Evolutionary conservation across 2,888 invertebrate species (phyloP), one percentile per base, ranked within the genome.

Genomic region (Panopea generosa): DNA sequence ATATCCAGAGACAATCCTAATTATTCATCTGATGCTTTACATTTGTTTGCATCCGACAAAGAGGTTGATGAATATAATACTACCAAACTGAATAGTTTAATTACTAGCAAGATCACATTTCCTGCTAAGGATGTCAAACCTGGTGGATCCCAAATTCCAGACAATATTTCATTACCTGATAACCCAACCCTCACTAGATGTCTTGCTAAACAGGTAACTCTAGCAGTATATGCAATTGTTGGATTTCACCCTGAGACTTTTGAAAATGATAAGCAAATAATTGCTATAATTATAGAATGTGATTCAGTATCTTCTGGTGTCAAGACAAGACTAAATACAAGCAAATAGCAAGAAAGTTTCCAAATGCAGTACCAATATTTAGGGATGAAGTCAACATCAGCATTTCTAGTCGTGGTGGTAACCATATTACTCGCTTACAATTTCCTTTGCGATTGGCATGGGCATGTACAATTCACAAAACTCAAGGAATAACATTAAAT

Each of bases 151-250:
- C 50, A 4, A 50, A 50, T 50, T 50, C 52, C 52, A 33, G 52
- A 62, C 45, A 62, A 9, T 52, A 29, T 62, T 14, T 50, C 52
- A 20, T 62, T 62, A 62, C 52, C 62, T 22, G 62, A 62, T 62
- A 62, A 50, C n/a, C 61, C 61, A 26, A 27, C 61, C 26, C 29
- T 61, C 6, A 61, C 61, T 14, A 29, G 61, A 49, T 47, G 49
- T 27, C 61, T 61, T 27, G 47, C 29, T 27, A 61, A 61, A 61
- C 24, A 61, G 22, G 27, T 59, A 2, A 59, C 59, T 22, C 24
- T 59, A 7, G 59, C 59, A 2, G 20, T 59, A 43, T 40, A 24
- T 43, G 40, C 24, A 40, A 40, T 40, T 20, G 59, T 59, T 59
- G 45, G 40, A 49, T 45, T 59, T 29, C n/a, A 56, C 14, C 56